Conservation (phyloP, 2,797 vertebrate species). For the Myotis vivesi region DNA sequence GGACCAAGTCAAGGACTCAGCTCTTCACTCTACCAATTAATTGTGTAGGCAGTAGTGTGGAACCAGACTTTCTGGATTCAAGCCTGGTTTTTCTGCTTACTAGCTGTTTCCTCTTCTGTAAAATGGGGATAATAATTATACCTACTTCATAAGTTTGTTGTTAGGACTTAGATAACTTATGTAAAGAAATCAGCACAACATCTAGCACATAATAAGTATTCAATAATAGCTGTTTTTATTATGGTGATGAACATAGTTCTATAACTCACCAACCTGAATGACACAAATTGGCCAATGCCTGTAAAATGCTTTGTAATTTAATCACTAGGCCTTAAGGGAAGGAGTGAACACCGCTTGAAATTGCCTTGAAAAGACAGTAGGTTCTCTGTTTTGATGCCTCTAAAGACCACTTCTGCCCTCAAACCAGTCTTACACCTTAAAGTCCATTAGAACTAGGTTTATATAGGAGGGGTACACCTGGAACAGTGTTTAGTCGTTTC, state of each 20-base stretch:
- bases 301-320: constrained; percentile 27
- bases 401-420: constrained; percentile 23
- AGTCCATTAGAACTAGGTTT: not conserved
- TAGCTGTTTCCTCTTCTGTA: not conserved
- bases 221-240: constrained; percentile 34
- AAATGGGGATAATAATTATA: constrained; percentile 8
- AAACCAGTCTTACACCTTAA: not conserved
- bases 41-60: not conserved
- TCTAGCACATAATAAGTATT: constrained; percentile 10
- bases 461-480: not conserved
- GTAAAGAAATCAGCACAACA: constrained; percentile 36
- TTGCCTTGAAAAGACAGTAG: not conserved
- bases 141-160: not conserved
- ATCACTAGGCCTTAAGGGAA: constrained; percentile 8
- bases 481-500: not conserved
- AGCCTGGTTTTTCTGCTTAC: not conserved
- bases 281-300: not conserved
- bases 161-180: constrained; percentile 39
- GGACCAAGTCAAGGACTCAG: not conserved
- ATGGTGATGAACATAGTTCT: constrained; percentile 15
- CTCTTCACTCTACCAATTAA: not conserved
- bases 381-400: not conserved
- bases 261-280: constrained; percentile 21
- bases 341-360: constrained; percentile 2
- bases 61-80: constrained; percentile 27